Evolutionary conservation across 2,888 invertebrate genomes (phyloP).

Genomic region (Drosophila parthenogenetica): DNA sequence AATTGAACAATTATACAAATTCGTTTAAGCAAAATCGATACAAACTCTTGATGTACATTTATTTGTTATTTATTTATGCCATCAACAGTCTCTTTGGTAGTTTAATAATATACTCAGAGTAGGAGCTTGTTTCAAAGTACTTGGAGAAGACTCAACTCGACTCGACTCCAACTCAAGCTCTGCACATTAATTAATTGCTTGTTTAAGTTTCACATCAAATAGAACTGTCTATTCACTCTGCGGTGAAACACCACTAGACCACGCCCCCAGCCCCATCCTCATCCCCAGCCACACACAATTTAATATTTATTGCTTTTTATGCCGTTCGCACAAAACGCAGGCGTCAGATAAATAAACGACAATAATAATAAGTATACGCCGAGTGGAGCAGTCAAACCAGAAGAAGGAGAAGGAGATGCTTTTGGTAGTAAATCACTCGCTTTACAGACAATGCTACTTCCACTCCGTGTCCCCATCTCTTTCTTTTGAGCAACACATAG

Average conservation of each 20-base stretch:
- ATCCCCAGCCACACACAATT: slow-evolving; percentile 41
- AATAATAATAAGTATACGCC: slow-evolving; percentile 60
- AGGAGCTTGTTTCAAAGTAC: slow-evolving; percentile 5
- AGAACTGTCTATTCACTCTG: slow-evolving; percentile 48
- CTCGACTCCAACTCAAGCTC: not conserved
- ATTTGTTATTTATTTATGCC: slow-evolving; percentile 13
- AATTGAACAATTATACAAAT: slow-evolving; percentile 9
- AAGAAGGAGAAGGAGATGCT: not conserved
- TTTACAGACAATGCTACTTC: slow-evolving; percentile 29
- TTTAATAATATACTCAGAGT: not conserved
- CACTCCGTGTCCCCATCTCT: not conserved
- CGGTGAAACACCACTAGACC: slow-evolving; percentile 35
- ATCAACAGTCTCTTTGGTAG: not conserved
- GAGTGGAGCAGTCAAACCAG: slow-evolving; percentile 22
- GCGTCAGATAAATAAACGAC: slow-evolving; percentile 70
- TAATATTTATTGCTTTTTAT: slow-evolving; percentile 71
- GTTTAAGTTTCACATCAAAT: slow-evolving; percentile 64
- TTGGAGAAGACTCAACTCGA: slow-evolving; percentile 9
- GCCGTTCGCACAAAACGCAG: slow-evolving; percentile 62
- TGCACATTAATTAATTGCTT: slow-evolving; percentile 63
- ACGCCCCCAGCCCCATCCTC: not conserved
- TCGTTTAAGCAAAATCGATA: not conserved
- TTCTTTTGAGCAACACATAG: not conserved
- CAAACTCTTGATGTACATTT: slow-evolving; percentile 1
- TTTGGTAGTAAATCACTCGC: slow-evolving; percentile 54